Conservation (phyloP, 30 jellyfish, hydroid and myxozoan genomes). For the Hydractinia echinata region DNA sequence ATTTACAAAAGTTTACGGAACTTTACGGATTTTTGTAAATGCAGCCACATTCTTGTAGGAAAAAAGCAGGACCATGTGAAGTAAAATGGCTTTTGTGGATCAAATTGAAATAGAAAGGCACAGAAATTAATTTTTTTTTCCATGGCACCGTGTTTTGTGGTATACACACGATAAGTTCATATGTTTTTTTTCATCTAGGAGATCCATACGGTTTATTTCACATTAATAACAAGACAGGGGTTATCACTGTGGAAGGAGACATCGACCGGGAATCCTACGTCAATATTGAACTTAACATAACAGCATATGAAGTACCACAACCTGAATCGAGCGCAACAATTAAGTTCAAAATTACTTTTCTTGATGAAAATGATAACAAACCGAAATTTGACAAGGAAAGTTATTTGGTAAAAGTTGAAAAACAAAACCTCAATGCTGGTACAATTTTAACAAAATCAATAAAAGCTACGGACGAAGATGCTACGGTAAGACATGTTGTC, state of each 20-base stretch:
- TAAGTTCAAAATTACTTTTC: slow-evolving; percentile 5
- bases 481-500: slow-evolving; percentile 16
- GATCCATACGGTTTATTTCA: slow-evolving; percentile 32
- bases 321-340: neutral
- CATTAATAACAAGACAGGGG: slow-evolving; percentile 22
- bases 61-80: too few species aligned
- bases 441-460: slow-evolving; percentile 10
- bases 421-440: slow-evolving; percentile 14
- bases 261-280: slow-evolving; percentile 31
- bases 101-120: too few species aligned
- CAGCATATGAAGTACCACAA: slow-evolving; percentile 24
- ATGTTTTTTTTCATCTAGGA: slow-evolving; percentile 9
- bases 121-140: too few species aligned
- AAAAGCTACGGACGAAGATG: slow-evolving; percentile 28
- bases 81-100: too few species aligned
- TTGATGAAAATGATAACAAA: slow-evolving; percentile 26
- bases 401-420: neutral
- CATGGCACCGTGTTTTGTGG: too few species aligned
- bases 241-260: slow-evolving; percentile 25
- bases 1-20: too few species aligned
- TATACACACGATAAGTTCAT: neutral
- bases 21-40: too few species aligned
- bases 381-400: slow-evolving; percentile 20
- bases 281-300: neutral
- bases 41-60: too few species aligned